A percentile compares a stretch with the other conserved stretches of the same genome.
phyloP scores from a whole-genome alignment of 2,888 invertebrate genomes.

The Clepsis dumicolana region DNA sequence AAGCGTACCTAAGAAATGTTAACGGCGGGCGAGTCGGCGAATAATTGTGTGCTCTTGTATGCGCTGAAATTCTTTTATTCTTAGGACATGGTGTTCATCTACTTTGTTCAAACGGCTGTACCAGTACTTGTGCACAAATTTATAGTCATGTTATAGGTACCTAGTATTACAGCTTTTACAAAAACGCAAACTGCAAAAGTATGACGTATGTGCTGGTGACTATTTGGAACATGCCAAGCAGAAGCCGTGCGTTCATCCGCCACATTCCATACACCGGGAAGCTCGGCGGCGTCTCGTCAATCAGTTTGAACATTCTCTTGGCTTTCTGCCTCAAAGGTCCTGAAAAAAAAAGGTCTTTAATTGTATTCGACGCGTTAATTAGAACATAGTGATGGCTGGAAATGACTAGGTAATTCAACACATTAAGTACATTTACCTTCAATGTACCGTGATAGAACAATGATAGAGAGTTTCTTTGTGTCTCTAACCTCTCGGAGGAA shows the following conservation, averaged over 20 bases:
- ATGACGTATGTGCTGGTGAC: conserved; percentile 53
- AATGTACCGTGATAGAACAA: conserved; percentile 55
- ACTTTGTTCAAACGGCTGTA: background rate
- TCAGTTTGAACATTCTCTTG: conserved; percentile 64
- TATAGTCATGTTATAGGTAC: no score
- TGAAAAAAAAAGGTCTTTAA: conserved; percentile 54
- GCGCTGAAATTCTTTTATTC: no score
- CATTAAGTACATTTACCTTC: conserved; percentile 49
- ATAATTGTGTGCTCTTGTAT: no score
- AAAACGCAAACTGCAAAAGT: conserved; percentile 7
- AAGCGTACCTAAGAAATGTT: no score
- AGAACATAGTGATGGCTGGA: background rate
- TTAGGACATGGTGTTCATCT: no score
- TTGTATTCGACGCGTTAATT: background rate
- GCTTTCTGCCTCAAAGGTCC: conserved; percentile 69
- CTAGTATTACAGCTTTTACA: no score
- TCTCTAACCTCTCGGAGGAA: conserved; percentile 64
- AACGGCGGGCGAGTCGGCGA: no score
- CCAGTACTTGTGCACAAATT: background rate
- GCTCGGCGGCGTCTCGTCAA: conserved; percentile 63
- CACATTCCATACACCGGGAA: conserved; percentile 61
- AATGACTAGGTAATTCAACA: background rate
- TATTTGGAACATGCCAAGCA: conserved; percentile 52
- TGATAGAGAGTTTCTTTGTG: conserved; percentile 63
- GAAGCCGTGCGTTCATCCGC: conserved; percentile 52